Evolutionary conservation across 2,113 vertebrate genomes (phyloP).

Genomic region (Jacana jacana): DNA sequence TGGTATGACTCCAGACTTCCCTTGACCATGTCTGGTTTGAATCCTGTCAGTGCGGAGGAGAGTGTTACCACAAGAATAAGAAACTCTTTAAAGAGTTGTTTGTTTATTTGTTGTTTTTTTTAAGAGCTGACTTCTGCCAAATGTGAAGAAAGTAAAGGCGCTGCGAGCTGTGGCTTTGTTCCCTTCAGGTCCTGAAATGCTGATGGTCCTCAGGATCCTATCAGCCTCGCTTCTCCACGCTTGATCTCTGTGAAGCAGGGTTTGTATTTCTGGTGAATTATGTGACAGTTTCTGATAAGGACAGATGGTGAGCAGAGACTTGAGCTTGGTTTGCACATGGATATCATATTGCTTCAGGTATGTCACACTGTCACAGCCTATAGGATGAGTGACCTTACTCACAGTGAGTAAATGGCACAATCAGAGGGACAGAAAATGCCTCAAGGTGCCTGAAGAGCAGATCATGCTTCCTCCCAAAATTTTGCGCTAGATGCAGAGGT

Average conservation of each 20-base stretch:
- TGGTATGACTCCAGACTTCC: slow-evolving; percentile 31
- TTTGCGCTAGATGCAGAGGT: not conserved
- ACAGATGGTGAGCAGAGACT: not conserved
- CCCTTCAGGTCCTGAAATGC: not conserved
- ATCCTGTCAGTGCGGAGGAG: not conserved
- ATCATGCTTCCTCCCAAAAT: not conserved
- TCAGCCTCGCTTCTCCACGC: not conserved
- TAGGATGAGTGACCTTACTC: not conserved
- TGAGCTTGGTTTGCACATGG: not conserved
- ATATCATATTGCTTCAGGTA: not conserved
- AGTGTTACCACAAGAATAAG: slow-evolving; percentile 24
- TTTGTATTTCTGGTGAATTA: not conserved
- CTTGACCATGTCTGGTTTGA: not conserved
- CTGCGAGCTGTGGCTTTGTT: not conserved
- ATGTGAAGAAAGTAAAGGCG: not conserved
- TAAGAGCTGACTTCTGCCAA: not conserved
- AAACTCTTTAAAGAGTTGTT: slow-evolving; percentile 1
- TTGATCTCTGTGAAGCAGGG: not conserved
- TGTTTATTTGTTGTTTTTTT: not conserved
- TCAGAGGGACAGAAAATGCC: not conserved
- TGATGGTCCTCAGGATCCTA: not conserved
- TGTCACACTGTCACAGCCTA: not conserved
- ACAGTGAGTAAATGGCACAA: not conserved
- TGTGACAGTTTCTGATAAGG: not conserved
- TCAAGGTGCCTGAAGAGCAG: not conserved